Conservation (phyloP, 1,140 invertebrate species). For the Hyphantria cunea region DNA sequence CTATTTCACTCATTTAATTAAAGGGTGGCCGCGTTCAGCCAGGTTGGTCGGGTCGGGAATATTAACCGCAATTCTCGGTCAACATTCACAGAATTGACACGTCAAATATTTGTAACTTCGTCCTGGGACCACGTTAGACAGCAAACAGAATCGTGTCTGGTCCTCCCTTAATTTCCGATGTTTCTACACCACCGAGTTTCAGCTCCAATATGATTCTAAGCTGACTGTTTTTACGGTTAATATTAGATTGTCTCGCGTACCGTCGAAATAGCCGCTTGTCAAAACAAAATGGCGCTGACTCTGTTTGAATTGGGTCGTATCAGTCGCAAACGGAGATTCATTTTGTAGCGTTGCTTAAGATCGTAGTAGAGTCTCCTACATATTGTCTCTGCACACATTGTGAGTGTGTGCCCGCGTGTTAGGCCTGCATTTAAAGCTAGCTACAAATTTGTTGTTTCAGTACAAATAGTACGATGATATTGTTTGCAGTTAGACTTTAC, state of each 20-base stretch:
- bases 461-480: conserved; percentile 79
- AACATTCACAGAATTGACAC: conserved; percentile 82
- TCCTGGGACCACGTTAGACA: conserved; percentile 79
- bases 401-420: conserved; percentile 75
- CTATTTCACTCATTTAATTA: conserved; percentile 80
- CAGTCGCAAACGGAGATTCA: conserved; percentile 80
- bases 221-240: conserved; percentile 43
- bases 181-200: conserved; percentile 53
- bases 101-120: conserved; percentile 82
- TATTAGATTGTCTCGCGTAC: conserved; percentile 40
- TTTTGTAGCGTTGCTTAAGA: conserved; percentile 80
- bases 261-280: conserved; percentile 69
- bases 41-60: conserved; percentile 72
- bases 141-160: conserved; percentile 80
- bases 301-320: conserved; percentile 80
- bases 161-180: conserved; percentile 81
- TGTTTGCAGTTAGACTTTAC: conserved; percentile 78
- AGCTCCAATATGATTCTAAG: conserved; percentile 49
- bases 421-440: conserved; percentile 78
- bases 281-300: conserved; percentile 81
- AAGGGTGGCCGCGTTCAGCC: conserved; percentile 65
- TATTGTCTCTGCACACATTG: conserved; percentile 78
- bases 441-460: conserved; percentile 81
- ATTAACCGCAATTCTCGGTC: conserved; percentile 81
- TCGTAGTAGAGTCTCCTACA: conserved; percentile 73